Evolutionary conservation across 1,140 invertebrate genomes (phyloP).

Genomic region (Drepana arcuata): DNA sequence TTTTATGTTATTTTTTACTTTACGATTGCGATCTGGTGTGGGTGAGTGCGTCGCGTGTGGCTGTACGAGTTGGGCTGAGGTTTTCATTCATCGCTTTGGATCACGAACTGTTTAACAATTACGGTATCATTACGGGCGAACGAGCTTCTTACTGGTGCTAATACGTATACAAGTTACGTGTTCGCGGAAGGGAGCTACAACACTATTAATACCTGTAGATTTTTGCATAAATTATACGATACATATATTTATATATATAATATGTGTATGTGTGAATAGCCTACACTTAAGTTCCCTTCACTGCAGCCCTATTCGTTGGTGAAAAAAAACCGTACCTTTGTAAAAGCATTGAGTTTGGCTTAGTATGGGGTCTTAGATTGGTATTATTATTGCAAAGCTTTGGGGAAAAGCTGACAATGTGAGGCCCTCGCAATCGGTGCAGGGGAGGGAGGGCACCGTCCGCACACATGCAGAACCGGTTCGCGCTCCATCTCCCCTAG

Average conservation of each 20-base stretch:
- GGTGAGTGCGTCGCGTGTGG: constrained; percentile 62
- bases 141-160: too few species aligned
- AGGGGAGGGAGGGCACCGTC: constrained; percentile 58
- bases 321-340: too few species aligned
- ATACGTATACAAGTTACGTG: too few species aligned
- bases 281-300: too few species aligned
- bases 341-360: too few species aligned
- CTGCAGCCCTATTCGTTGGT: too few species aligned
- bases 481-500: constrained; percentile 61
- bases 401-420: constrained; percentile 58
- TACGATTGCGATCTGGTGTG: constrained; percentile 53
- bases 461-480: constrained; percentile 71
- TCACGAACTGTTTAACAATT: constrained; percentile 17
- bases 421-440: constrained; percentile 52
- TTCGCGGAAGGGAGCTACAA: too few species aligned
- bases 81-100: constrained; percentile 23
- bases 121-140: too few species aligned
- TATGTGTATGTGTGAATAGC: too few species aligned
- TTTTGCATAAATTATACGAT: constrained; percentile 15
- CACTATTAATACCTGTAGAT: constrained; percentile 2
- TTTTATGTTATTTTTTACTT: constrained; percentile 71
- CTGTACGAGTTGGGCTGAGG: constrained; percentile 24
- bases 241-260: not conserved
- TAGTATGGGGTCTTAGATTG: constrained; percentile 33
- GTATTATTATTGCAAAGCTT: constrained; percentile 66